A percentile compares a stretch with the other conserved stretches of the same genome.
These are phyloP conservation scores for Spheniscus humboldti DNA, from an alignment of 2,797 vertebrate species.

Conservation along the genomic window DNA sequence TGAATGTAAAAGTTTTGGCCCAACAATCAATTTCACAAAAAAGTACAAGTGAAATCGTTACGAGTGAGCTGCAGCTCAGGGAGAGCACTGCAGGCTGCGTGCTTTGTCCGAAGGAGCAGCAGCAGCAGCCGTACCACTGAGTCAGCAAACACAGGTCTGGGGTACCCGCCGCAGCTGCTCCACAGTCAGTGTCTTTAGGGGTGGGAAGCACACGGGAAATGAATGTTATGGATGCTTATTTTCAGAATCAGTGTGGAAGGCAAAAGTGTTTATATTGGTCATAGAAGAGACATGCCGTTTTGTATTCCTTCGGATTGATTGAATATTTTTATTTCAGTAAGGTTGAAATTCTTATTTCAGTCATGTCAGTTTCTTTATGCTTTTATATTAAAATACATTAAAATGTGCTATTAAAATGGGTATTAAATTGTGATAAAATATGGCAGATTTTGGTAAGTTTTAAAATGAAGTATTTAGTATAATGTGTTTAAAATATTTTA, in stretches of 20 bases:
- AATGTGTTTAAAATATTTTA: not conserved
- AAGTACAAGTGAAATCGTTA: not conserved
- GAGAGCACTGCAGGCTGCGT: not conserved
- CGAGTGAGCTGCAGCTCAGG: not conserved
- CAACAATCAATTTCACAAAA: not conserved
- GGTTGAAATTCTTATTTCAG: not conserved
- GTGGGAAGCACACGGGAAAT: accelerated
- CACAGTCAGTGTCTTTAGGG: not conserved
- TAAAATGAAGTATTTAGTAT: not conserved
- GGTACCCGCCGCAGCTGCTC: not conserved
- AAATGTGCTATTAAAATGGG: not conserved
- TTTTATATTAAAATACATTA: not conserved
- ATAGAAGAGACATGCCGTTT: not conserved
- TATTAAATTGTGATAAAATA: not conserved
- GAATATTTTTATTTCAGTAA: not conserved
- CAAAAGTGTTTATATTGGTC: not conserved
- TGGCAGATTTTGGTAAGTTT: not conserved
- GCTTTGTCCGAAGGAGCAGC: not conserved
- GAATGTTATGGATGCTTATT: not conserved
- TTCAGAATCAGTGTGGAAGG: not conserved
- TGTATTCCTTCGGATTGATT: not conserved
- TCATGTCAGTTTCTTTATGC: not conserved
- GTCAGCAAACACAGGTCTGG: not conserved
- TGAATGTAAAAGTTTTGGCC: not conserved
- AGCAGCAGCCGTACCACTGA: not conserved